Evolutionary conservation across 2,888 invertebrate genomes (phyloP).

Genomic region (Lithophane semibrunnea): DNA sequence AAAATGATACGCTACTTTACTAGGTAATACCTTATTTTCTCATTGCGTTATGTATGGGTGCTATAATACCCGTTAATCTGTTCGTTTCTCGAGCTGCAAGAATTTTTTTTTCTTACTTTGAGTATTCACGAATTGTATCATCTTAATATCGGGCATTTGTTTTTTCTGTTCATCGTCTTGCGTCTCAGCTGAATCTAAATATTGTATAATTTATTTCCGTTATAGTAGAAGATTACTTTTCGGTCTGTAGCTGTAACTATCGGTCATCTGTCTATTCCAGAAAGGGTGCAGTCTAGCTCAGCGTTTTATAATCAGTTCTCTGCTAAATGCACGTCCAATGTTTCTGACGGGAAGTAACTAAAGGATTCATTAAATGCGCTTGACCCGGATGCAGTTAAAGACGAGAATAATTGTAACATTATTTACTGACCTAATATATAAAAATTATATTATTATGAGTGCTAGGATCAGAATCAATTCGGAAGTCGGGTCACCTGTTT

Average conservation of each 20-base stretch:
- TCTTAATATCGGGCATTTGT: background rate
- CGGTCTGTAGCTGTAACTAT: background rate
- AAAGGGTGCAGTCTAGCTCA: background rate
- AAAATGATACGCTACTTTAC: background rate
- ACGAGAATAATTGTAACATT: background rate
- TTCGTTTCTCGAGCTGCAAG: background rate
- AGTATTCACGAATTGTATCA: background rate
- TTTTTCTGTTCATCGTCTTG: background rate
- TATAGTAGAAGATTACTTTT: background rate
- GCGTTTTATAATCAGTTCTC: slow-evolving; percentile 6
- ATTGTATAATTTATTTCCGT: background rate
- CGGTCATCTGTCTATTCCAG: slow-evolving; percentile 22
- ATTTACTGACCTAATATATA: background rate
- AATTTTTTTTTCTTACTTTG: too few species aligned
- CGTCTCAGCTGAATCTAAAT: background rate
- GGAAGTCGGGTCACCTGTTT: background rate
- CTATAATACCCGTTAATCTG: too few species aligned
- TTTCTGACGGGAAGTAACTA: background rate
- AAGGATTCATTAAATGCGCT: background rate
- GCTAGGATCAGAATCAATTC: background rate
- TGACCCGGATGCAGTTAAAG: background rate
- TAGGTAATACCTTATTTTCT: background rate
- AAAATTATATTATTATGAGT: background rate
- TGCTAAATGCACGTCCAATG: background rate
- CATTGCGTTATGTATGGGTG: too few species aligned